Evolutionary conservation across 2,113 vertebrate genomes (phyloP).

Genomic region (Rhagologus leucostigma): DNA sequence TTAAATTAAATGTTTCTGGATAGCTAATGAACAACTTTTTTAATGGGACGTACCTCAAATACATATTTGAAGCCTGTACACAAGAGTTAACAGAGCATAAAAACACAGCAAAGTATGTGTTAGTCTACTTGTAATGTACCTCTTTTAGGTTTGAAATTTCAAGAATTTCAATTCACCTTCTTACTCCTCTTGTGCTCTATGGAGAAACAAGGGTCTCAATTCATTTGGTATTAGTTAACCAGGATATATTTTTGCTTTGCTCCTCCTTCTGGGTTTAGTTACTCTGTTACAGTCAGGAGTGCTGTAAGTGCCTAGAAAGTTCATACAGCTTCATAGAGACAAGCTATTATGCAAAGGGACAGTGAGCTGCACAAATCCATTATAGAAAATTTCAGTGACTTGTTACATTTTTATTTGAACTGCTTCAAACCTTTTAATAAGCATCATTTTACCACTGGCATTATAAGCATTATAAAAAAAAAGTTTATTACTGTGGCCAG

Average conservation of each 20-base stretch:
- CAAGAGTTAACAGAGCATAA: background rate
- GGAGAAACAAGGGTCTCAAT: background rate
- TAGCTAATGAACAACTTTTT: background rate
- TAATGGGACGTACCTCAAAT: fast-evolving
- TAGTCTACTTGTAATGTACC: background rate
- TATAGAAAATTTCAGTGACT: background rate
- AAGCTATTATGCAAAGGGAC: background rate
- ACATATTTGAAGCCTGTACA: background rate
- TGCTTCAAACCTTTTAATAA: background rate
- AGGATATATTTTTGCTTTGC: background rate
- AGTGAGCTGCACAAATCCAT: background rate
- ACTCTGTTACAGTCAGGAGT: background rate
- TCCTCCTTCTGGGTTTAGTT: background rate
- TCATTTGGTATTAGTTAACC: background rate
- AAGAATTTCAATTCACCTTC: background rate
- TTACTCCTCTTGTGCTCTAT: background rate
- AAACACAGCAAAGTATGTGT: background rate
- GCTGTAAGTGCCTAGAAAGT: background rate
- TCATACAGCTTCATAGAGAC: background rate
- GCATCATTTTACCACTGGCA: background rate
- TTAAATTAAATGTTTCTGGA: background rate
- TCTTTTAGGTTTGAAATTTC: background rate
- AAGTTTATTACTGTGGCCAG: background rate
- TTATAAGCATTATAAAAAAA: background rate
- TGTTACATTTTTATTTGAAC: background rate